A percentile compares a stretch with the other conserved stretches of the same genome.
These are phyloP conservation scores for Chaetura pelagica DNA, from an alignment of 2,113 vertebrate genomes.

Conservation along the genomic window DNA sequence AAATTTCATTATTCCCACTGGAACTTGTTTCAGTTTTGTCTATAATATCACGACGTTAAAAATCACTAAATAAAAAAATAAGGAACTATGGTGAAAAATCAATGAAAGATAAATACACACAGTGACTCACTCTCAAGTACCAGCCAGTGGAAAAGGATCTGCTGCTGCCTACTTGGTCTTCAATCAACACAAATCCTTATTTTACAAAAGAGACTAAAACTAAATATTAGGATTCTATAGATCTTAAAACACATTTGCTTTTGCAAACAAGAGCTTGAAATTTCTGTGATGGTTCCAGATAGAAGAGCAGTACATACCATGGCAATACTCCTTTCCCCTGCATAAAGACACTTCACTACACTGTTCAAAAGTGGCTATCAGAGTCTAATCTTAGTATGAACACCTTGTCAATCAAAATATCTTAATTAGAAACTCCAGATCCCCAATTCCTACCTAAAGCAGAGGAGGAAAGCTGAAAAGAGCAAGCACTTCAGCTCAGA, in stretches of 20 bases:
- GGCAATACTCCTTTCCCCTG: background rate
- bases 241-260: background rate
- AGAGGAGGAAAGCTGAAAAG: background rate
- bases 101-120: background rate
- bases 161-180: conserved; percentile 46
- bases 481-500: background rate
- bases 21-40: background rate
- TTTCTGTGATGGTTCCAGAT: background rate
- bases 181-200: background rate
- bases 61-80: background rate
- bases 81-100: background rate
- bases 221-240: background rate
- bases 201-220: background rate
- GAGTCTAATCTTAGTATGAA: background rate
- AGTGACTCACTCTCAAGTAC: conserved; percentile 50
- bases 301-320: background rate
- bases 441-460: background rate
- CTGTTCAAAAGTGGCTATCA: background rate
- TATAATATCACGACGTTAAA: background rate
- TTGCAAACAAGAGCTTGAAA: background rate
- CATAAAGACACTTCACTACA: background rate
- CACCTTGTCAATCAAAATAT: background rate
- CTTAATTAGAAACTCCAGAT: background rate
- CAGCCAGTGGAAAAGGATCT: conserved; percentile 28
- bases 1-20: background rate